Evolutionary conservation across 2,888 invertebrate species (phyloP), one percentile per base, ranked within the genome.

Genomic region (Resseliella maxima): DNA sequence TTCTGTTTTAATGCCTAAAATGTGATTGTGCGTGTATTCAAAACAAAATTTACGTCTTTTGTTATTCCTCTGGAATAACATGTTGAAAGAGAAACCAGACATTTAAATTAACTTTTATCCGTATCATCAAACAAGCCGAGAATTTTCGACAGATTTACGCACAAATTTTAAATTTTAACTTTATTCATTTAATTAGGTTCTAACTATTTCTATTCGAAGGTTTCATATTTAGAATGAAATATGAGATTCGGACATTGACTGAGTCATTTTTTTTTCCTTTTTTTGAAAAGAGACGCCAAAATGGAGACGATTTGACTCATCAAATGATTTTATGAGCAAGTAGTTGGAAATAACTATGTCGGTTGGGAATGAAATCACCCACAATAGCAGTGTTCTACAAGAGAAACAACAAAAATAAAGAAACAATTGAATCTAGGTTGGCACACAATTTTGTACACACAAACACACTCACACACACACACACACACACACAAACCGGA

Each of bases 41-140:
- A 1, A n/a, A n/a, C 59, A 24, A 24, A 59, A 31, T 72, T 72
- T 72, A 35, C 72, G 72, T 72, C 72, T 72, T 72, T 72, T 72
- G 27, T 31, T 12, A 12, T 27, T 24, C 24, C 24, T 59, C 12
- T 59, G 59, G 5, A 59, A 59, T 2, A 2, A 72, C 1, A 31
- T 31, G 15, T 72, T 50, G 50, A 15, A 2, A 50, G 12, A 41
- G 24, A 50, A 50, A 59, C 24, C 35, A 18, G 46, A 31, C 72
- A 18, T n/a, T 12, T 72, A 35, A 72, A 72, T 31, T 72, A 18
- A 31, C 31, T 27, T n/a, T 31, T 72, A 35, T 35, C 72, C 6
- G n/a, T 50, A 59, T 72, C 35, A 31, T 72, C 15, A 18, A 15
- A 1, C 31, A 18, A 18, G 18, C 3, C 27, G 15, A 31, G 15